Evolutionary conservation across 2,888 invertebrate genomes (phyloP).

Genomic region (Tenthredo mesomela): DNA sequence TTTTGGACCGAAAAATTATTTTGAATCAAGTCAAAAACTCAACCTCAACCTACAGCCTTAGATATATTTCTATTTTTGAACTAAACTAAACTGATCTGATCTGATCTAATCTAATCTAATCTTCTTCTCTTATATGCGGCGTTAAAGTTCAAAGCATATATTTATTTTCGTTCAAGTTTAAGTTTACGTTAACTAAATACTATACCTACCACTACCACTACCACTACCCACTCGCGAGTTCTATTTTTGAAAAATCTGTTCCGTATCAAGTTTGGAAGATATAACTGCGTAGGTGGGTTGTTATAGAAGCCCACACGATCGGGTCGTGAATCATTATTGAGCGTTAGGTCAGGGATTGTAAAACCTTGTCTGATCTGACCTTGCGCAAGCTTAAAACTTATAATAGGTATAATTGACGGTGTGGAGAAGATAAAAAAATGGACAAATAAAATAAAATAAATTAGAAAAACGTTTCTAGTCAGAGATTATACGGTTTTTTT

Average conservation of each 20-base stretch:
- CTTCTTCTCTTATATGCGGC: not conserved
- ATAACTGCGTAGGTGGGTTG: not conserved
- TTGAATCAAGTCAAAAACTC: not conserved
- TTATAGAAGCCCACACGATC: not conserved
- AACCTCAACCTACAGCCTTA: not conserved
- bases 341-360: constrained; percentile 32
- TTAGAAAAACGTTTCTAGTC: constrained; percentile 48
- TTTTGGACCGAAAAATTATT: too few relatives aligned
- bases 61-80: not conserved
- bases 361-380: not conserved
- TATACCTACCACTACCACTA: not conserved
- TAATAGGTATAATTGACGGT: too few relatives aligned
- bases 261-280: not conserved
- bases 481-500: not conserved
- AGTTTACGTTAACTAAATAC: too few relatives aligned
- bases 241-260: not conserved
- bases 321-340: not conserved
- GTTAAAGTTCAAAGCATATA: not conserved
- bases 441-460: not conserved
- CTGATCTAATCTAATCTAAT: not conserved
- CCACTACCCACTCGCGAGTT: too few relatives aligned
- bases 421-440: not conserved
- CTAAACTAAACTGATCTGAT: not conserved
- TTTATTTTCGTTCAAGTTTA: not conserved
- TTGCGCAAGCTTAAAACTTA: not conserved